Evolutionary conservation across 2,888 invertebrate species (phyloP).

Genomic region (Yponomeuta malinellus): DNA sequence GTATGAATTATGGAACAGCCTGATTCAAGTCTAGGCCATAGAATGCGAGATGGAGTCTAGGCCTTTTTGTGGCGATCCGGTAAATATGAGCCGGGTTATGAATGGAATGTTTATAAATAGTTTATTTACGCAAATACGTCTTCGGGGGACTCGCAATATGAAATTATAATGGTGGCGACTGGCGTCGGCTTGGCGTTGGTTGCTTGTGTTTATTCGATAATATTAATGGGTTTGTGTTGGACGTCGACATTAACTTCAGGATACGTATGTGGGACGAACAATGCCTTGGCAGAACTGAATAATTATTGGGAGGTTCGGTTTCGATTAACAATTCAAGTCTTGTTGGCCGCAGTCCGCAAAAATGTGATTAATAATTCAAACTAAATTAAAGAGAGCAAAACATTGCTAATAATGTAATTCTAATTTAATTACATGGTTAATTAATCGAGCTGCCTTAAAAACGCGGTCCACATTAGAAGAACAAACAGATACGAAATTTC

Average conservation of each 20-base stretch:
- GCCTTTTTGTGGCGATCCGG: conserved; percentile 24
- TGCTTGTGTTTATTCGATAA: conserved; percentile 11
- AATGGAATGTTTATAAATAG: conserved; percentile 38
- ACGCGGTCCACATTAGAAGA: neutral
- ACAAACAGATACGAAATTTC: neutral
- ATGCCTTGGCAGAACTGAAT: neutral
- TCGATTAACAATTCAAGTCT: neutral
- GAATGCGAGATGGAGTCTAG: conserved; percentile 29
- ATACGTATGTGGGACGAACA: conserved; percentile 1
- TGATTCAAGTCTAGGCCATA: conserved; percentile 55
- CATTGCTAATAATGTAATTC: neutral
- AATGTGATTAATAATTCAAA: neutral
- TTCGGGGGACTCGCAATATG: conserved; percentile 1
- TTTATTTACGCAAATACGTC: conserved; percentile 44
- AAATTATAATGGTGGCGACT: neutral
- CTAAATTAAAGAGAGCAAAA: neutral
- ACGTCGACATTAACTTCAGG: neutral
- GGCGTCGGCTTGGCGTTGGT: neutral
- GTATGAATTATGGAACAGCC: conserved; percentile 66
- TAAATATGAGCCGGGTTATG: conserved; percentile 30
- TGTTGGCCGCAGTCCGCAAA: neutral
- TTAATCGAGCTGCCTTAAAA: neutral
- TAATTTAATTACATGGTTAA: conserved; percentile 3
- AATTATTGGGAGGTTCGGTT: neutral
- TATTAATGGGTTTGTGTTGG: conserved; percentile 1